Base-by-base conservation (phyloP, 2,113 vertebrate genomes). In the Centropus unirufus region DNA sequence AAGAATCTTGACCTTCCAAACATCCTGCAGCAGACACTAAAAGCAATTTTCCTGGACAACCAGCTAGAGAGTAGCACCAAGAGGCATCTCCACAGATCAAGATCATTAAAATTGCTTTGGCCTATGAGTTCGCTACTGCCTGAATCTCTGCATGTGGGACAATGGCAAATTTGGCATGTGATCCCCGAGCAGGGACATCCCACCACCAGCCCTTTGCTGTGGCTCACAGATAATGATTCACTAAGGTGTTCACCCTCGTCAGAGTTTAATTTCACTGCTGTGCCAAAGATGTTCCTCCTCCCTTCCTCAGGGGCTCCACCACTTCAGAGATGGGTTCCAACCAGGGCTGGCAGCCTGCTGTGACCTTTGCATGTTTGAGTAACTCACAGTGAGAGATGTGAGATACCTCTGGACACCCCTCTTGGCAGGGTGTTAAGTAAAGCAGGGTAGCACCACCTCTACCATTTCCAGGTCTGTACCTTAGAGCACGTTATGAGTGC, bases 351-450 rank as follows among this genome's bases (percentile, higher is more conserved):
- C 55, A 86, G 81, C 63, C 63, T 52, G 34, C 52, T 61, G 47
- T 74, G 69, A 70, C 73, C 57, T 91, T 89, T 81, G 57, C 69
- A 39, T 92, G 72, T 70, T 66, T 36, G 44, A 83, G 44, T 70
- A 85, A 63, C 23, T 57, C 27, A 26, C 0, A 83, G 54, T 1
- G 6, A 70, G 70, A 76, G 78, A 85, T 12, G 21, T 4, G 9
- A 70, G 32, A 83, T 10, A 39, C n/a, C n/a, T 61, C 46, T 2
- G 3, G 85, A 87, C 9, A 27, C 29, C n/a, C 19, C 12, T 10
- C 29, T 68, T 73, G 87, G 58, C 49, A 14, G 77, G 44, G 76
- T 62, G 62, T 34, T 93, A 87, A 91, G 91, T 95, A 89, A 66
- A 87, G 58, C 11, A 58, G 44, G 83, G 47, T 22, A 90, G 63